Percentiles rank a stretch among this genome's conserved stretches.
Evolutionary conservation across 2,888 invertebrate genomes (phyloP).

Genomic region (Leucophenga maculata): DNA sequence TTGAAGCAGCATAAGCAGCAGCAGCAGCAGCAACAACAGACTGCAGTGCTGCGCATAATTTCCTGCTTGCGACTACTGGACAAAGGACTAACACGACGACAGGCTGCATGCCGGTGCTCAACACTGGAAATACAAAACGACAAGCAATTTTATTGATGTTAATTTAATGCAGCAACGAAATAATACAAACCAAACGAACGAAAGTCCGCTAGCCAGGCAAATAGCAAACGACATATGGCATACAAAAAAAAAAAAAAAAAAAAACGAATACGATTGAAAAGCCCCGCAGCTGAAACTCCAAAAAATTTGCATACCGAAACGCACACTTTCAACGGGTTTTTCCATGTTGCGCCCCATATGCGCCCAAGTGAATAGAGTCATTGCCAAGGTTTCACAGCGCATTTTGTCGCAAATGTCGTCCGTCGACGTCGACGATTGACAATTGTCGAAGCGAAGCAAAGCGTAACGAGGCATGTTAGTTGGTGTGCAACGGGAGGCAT

Average conservation of each 20-base stretch:
- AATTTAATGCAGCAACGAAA: constrained; percentile 63
- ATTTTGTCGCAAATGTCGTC: neutral
- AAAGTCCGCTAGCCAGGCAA: neutral
- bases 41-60: constrained; percentile 1
- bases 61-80: neutral
- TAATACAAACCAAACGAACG: constrained; percentile 33
- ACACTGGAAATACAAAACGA: constrained; percentile 35
- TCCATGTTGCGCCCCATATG: no score
- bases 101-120: constrained; percentile 9
- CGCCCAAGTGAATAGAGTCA: constrained; percentile 40
- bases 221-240: neutral
- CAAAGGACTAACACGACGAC: no score
- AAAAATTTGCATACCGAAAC: constrained; percentile 64
- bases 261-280: constrained; percentile 28
- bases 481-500: neutral
- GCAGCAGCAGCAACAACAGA: neutral
- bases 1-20: neutral
- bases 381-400: constrained; percentile 54
- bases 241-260: constrained; percentile 4
- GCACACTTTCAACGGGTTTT: constrained; percentile 38
- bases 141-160: constrained; percentile 65
- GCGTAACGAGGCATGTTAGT: neutral
- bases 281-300: constrained; percentile 44
- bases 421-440: constrained; percentile 6
- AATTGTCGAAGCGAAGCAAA: neutral